Percentiles rank a stretch among this genome's conserved stretches.
These are phyloP conservation scores for Istiophorus platypterus DNA, from an alignment of 2,113 vertebrate species.

Conservation along the genomic window DNA sequence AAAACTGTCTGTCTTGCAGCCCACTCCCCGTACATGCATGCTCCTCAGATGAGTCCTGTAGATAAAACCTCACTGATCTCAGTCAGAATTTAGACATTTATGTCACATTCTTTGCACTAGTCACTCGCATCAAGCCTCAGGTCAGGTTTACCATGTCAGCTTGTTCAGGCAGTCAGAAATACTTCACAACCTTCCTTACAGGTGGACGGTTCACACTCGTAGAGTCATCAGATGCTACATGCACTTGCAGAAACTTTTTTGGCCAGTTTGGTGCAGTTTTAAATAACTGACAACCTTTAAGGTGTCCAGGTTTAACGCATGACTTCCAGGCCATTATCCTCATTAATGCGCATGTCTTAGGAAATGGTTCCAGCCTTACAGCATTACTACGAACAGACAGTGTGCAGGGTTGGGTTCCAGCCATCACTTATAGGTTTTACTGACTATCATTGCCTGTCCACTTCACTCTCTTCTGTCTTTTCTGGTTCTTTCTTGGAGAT, in stretches of 20 bases:
- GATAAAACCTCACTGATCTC: slow-evolving; percentile 31
- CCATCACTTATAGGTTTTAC: slow-evolving; percentile 37
- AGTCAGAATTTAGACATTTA: slow-evolving; percentile 7
- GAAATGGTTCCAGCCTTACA: slow-evolving; percentile 60
- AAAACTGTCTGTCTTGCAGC: slow-evolving; percentile 72
- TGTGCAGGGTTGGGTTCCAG: slow-evolving; percentile 17
- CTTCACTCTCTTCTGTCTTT: slow-evolving; percentile 26
- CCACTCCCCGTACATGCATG: slow-evolving; percentile 62
- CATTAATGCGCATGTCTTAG: slow-evolving; percentile 69
- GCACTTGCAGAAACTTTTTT: slow-evolving; percentile 11
- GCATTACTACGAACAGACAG: slow-evolving; percentile 31
- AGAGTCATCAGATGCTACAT: background rate
- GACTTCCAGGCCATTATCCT: slow-evolving; percentile 53
- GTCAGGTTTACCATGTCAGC: slow-evolving; percentile 36
- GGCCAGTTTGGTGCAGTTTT: slow-evolving; percentile 39
- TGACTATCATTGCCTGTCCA: background rate
- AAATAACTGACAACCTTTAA: slow-evolving; percentile 15
- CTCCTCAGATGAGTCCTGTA: slow-evolving; percentile 33
- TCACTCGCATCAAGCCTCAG: slow-evolving; percentile 29
- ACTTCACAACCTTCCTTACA: background rate
- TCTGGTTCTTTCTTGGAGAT: slow-evolving; percentile 46
- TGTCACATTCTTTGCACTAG: slow-evolving; percentile 7
- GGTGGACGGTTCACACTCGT: background rate
- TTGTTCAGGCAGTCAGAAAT: slow-evolving; percentile 24
- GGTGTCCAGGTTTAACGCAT: slow-evolving; percentile 57